A percentile compares a stretch with the other conserved stretches of the same genome.
phyloP scores from a whole-genome alignment of 2,797 vertebrate genomes.

The Gouania willdenowi region DNA sequence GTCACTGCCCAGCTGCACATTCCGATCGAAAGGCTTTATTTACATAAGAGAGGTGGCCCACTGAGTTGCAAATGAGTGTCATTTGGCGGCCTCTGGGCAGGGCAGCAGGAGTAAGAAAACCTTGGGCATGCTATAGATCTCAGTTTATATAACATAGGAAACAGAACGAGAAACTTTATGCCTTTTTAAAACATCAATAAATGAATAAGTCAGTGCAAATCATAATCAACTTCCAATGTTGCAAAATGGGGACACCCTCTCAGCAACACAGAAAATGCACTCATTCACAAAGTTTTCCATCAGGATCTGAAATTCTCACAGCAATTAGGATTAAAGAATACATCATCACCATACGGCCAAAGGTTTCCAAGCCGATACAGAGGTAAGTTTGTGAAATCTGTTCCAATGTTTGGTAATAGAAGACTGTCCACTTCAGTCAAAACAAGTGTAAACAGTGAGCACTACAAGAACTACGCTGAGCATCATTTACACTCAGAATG shows the following conservation, averaged over 20 bases:
- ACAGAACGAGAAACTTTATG: conserved; percentile 31
- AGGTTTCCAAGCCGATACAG: conserved; percentile 41
- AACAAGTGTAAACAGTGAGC: conserved; percentile 30
- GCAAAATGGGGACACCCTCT: conserved; percentile 20
- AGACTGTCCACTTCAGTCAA: conserved; percentile 53
- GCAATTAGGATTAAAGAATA: no score
- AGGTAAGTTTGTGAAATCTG: conserved; percentile 56
- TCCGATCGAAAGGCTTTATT: no score
- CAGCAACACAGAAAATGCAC: conserved; percentile 8
- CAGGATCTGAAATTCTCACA: neutral
- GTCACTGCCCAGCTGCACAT: no score
- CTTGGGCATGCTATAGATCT: no score
- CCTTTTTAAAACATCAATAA: no score
- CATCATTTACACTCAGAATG: neutral
- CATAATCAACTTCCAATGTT: conserved; percentile 50
- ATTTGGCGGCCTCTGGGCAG: no score
- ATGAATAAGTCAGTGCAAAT: conserved; percentile 31
- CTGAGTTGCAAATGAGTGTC: no score
- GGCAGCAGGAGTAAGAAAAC: no score
- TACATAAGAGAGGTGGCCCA: no score
- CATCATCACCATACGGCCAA: no score
- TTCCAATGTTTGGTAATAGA: conserved; percentile 43
- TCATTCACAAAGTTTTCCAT: conserved; percentile 8
- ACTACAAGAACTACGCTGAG: conserved; percentile 23
- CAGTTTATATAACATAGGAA: no score